Evolutionary conservation across 64 coral and sea anemone species (phyloP), one percentile per base, ranked within the genome.

Genomic region (Platygyra sinensis): DNA sequence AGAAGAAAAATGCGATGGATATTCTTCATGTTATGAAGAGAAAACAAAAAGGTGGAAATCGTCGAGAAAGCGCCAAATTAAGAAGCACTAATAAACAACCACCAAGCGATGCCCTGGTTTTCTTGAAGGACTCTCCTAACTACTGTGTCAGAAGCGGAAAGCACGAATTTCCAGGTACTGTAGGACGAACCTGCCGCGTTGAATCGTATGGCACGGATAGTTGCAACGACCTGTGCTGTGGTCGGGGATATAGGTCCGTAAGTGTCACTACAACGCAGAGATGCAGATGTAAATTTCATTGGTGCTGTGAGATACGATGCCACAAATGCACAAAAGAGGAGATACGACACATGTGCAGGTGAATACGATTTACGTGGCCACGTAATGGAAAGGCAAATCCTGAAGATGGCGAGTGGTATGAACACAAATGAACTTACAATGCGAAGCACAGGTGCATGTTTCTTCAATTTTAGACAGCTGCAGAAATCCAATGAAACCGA

Each of bases 291-390:
- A 91, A 84, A 52, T 99, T 99, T 38, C 73, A 93, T 16, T 99
- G 97, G 97, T 99, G 97, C 57, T 99, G 97, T 28, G 74, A 73
- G 27, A 94, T 99, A 2, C 82, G 78, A 30, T 99, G 97, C 64
- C 73, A 96, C 19, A 42, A 13, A 8, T 99, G 97, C 67, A 62
- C 67, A 10, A 55, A 74, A 38, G 77, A 30, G 2, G 91, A 90
- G 17, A 74, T 85, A 18, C 17, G 78, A 51, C 90, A 96, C 54
- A 91, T 73, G 25, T 69, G 65, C n/a, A 7, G 6, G 25, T 69
- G 11, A 69, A 69, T 2, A 8, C 10, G n/a, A 25, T 6, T 11
- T 4, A 22, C n/a, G 22, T 69, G 42, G 42, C 42, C 5, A 27
- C 25, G 22, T 11, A 10, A 8, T 69, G 65, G 10, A 25, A 69